phyloP scores from a whole-genome alignment of 2,888 invertebrate species.

The Dugesia japonica region DNA sequence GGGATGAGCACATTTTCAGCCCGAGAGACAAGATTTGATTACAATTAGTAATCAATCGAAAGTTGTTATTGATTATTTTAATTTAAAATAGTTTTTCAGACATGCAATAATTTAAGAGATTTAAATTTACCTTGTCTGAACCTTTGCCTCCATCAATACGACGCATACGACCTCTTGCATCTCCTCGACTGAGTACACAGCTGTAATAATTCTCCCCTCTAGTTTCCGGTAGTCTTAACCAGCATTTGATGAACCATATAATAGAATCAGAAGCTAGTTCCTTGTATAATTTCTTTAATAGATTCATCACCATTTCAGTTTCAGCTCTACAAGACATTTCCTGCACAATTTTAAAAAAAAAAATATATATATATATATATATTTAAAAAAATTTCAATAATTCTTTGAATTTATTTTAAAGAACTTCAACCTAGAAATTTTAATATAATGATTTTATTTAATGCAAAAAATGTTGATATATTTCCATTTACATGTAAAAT shows the following conservation, averaged over 20 bases:
- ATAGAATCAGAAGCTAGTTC: conserved; percentile 32
- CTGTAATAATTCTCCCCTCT: neutral
- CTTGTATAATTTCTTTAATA: conserved; percentile 34
- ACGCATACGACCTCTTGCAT: conserved; percentile 35
- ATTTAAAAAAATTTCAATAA: too few relatives aligned
- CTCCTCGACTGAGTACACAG: conserved; percentile 34
- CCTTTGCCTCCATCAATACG: conserved; percentile 35
- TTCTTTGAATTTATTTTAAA: too few relatives aligned
- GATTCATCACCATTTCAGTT: conserved; percentile 31
- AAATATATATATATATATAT: too few relatives aligned
- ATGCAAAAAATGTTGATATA: too few relatives aligned
- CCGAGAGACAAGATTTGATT: conserved; percentile 20
- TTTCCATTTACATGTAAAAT: too few relatives aligned
- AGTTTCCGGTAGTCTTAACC: conserved; percentile 29
- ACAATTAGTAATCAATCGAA: neutral
- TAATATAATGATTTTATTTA: too few relatives aligned
- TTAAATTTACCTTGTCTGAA: conserved; percentile 33
- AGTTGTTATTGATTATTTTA: conserved; percentile 4
- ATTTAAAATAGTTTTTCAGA: neutral
- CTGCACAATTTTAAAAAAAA: neutral
- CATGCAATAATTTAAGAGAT: neutral
- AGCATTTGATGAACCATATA: conserved; percentile 34
- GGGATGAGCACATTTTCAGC: conserved; percentile 11
- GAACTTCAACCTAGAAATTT: too few relatives aligned
- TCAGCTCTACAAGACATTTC: conserved; percentile 33